Evolutionary conservation across 2,113 vertebrate genomes (phyloP), one percentile per base, ranked within the genome.

Genomic region (Muntiacus reevesi): DNA sequence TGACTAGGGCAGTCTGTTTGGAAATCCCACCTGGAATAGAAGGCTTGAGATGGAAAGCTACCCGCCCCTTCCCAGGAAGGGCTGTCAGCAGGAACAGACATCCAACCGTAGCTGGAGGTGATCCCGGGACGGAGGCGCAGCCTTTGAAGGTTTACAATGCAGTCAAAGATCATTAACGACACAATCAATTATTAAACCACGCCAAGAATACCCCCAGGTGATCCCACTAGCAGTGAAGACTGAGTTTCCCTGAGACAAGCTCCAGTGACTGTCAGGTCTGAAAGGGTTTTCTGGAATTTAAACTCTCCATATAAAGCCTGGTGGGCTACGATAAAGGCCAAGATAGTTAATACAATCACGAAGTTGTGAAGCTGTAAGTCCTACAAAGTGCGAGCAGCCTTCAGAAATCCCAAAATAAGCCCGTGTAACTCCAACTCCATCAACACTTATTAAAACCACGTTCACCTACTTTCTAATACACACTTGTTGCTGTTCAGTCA

Each of bases 31-130:
- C 64, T 86, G 55, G n/a, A 59, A 13, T 40, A n/a, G 50, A 67
- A 54, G 47, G 45, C 11, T 28, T 7, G 43, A 21, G 60, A 14
- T 0, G 15, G 86, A 57, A 19, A 4, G 52, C 21, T 55, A 8
- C 47, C 50, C 7, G 9, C 3, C 30, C 30, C 59, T n/a, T 3
- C 3, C 28, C 15, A 1, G 11, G 50, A 57, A 13, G 59, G 36
- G 7, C 76, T 14, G 50, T 47, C 27, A 1, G 15, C 60, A 11
- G 7, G 30, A 33, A 57, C 45, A 55, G 40, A 5, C 2, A 33
- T 43, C 54, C 17, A 27, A 0, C 10, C 6, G 0, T 2, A 13
- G 3, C n/a, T 16, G 43, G 60, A 19, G 21, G 13, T 6, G 27
- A 28, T 45, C 7, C 16, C 0, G 6, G 43, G 19, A 52, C 54